Percentiles rank a stretch among this genome's conserved stretches.
phyloP scores from a whole-genome alignment of 2,888 invertebrate genomes.

The Magallana nippona region DNA sequence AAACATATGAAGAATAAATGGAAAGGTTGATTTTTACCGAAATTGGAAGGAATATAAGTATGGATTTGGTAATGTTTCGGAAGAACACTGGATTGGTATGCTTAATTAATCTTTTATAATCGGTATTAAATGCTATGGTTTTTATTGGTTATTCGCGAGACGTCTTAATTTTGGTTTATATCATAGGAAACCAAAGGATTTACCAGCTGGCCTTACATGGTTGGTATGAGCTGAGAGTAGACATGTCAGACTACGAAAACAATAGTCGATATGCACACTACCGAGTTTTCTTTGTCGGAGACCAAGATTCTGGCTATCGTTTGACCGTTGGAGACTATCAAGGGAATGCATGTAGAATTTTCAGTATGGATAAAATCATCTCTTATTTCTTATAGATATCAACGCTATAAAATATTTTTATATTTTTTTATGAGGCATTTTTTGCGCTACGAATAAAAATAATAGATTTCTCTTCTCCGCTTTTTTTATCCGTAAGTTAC shows the following conservation, averaged over 20 bases:
- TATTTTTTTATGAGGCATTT: too few relatives aligned
- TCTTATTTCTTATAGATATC: too few relatives aligned
- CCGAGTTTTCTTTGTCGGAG: not conserved
- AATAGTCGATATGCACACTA: not conserved
- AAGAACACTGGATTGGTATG: constrained; percentile 15
- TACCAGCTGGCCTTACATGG: not conserved
- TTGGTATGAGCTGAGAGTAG: not conserved
- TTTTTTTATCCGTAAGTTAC: too few relatives aligned
- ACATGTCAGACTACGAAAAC: not conserved
- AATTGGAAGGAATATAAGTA: not conserved
- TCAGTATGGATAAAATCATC: too few relatives aligned
- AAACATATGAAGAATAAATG: not conserved
- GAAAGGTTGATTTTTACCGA: not conserved
- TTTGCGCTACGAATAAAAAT: too few relatives aligned
- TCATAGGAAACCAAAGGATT: not conserved
- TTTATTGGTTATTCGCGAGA: too few relatives aligned
- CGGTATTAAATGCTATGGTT: too few relatives aligned
- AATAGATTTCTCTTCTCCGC: too few relatives aligned
- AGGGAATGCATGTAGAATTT: not conserved
- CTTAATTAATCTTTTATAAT: too few relatives aligned
- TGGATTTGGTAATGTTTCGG: not conserved
- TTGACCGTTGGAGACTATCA: not conserved
- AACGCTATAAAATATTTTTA: too few relatives aligned
- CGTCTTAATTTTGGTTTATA: too few relatives aligned
- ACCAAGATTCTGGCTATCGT: not conserved